Evolutionary conservation across 2,888 invertebrate genomes (phyloP), one percentile per base, ranked within the genome.

Genomic region (Trimorus sp.): DNA sequence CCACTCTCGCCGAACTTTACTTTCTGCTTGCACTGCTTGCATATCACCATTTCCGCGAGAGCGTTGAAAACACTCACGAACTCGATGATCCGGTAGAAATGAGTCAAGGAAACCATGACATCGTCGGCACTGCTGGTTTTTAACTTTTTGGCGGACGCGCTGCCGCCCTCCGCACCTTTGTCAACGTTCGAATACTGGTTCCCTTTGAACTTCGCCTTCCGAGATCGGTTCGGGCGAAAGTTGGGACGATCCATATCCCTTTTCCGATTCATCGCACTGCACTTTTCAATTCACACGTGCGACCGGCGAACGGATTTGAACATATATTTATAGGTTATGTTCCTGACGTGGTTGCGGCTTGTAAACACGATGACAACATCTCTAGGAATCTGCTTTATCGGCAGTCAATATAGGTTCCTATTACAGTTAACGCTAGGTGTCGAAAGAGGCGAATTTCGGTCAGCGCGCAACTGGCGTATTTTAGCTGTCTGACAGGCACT

Each of bases 21-120:
- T 36, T 63, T 45, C 26, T 71, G 48, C 51, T 81, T 81, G 37
- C 76, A 83, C 49, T 42, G 1, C 45, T 60, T 76, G 36, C 69
- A 71, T 36, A 71, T 63, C 0, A 80, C 7, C 36, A 80, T 63
- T 49, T 80, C 69, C 9, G 74, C 1, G 16, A 81, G 11, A 9
- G 71, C 73, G 42, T 53, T 42, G 37, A 81, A 81, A 48, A 78
- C 68, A 68, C 65, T 73, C 16, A 71, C 59, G 37, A 73, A 73
- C 36, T 82, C 82, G 36, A 82, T 78, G 11, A 74, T 82, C 14
- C 74, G 38, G n/a, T 82, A 78, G 26, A 12, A 71, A 77, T 68
- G 73, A 11, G 14, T 16, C 15, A 14, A 15, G 9, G 4, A 15
- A 15, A 51, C 12, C 51, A 37, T 76, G 15, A 79, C 74, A 26